Base-by-base conservation (phyloP, 2,797 vertebrate genomes). In the Argentina silus region DNA sequence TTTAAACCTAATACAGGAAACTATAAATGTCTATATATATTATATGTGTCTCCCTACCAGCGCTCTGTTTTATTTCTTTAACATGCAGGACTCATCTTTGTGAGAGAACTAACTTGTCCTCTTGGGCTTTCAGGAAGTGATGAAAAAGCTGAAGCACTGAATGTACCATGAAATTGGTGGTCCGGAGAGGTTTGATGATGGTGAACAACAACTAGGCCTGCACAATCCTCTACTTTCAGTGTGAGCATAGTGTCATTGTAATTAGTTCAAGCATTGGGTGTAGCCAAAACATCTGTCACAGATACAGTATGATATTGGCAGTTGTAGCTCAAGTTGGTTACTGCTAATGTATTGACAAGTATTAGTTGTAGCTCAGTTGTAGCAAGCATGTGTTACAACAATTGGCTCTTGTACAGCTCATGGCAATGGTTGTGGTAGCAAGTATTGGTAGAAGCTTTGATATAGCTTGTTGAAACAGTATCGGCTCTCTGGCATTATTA, bases 111-210 rank as follows among this genome's bases (percentile, higher is more conserved):
- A 15, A 51, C 50, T 15, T 51, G 12, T 51, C 5, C 50, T 51
- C 50, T 15, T 5, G 14, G 3, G 14, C 14, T 15, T 51, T 51
- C 50, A 51, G 12, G 48, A 51, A 14, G 27, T n/a, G 50, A 10
- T 51, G 21, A 72, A 59, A 69, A 21, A 8, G 65, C n/a, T 15
- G 14, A 14, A 51, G n/a, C 50, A 12, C 3, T 10, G 4, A 23
- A 42, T 60, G 21, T 11, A 43, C 17, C 21, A 67, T 12, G 23
- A 51, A 15, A 1, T 3, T 15, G 50, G 14, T 15, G 50, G 50
- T 14, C 36, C 68, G 67, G 12, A 42, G 70, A 78, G 76, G 76
- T 85, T 48, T 78, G 19, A 78, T 42, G 56, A 48, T 23, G 59
- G 57, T 60, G 36, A 74, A n/a, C n/a, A n/a, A n/a, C n/a, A n/a